Evolutionary conservation across 2,797 vertebrate genomes (phyloP).

Genomic region (Spinibarbus caldwelli): DNA sequence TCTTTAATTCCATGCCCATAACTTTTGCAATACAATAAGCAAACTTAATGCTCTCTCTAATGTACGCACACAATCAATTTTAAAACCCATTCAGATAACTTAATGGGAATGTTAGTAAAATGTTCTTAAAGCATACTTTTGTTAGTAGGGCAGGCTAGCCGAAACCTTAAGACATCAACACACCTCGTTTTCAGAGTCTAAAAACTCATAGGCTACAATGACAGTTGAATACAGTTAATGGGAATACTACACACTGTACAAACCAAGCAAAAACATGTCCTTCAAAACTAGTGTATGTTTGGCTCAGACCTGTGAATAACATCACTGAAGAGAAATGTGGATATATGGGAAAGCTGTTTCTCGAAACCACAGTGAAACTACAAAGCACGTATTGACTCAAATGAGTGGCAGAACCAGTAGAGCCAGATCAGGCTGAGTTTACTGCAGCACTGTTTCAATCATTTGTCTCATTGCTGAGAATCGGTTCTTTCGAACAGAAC

Average conservation of each 20-base stretch:
- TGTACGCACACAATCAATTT: not conserved
- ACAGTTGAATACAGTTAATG: not conserved
- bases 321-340: constrained; percentile 51
- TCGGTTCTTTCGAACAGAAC: constrained; percentile 21
- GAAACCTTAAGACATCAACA: not conserved
- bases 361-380: constrained; percentile 78
- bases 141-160: not conserved
- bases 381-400: constrained; percentile 73
- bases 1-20: not conserved
- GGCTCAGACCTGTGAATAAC: not conserved
- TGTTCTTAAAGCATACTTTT: not conserved
- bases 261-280: not conserved
- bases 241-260: not conserved
- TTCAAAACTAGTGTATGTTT: not conserved
- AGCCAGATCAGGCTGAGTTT: constrained; percentile 59
- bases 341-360: constrained; percentile 66
- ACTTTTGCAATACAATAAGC: not conserved
- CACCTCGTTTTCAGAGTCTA: not conserved
- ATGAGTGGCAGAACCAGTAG: constrained; percentile 78
- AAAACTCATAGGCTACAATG: not conserved
- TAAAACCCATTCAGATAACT: not conserved
- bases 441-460: constrained; percentile 42
- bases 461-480: not conserved
- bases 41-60: not conserved
- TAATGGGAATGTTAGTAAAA: not conserved